Conservation (phyloP, 2,113 vertebrate genomes). For the Myrmecobius fasciatus region DNA sequence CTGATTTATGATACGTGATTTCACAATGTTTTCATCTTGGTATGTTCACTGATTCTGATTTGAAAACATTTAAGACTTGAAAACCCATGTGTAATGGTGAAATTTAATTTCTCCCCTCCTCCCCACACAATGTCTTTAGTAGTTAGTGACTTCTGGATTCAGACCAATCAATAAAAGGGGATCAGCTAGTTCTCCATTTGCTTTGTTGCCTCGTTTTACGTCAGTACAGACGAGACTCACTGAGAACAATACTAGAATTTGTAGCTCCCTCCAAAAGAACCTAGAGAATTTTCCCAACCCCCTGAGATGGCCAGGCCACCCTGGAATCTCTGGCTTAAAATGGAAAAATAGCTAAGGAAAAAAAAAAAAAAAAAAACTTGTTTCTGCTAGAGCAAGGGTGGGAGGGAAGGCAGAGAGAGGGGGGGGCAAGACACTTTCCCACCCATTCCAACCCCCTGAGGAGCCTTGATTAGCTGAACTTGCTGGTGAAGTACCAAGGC, state of each 20-base stretch:
- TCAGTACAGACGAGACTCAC: constrained; percentile 9
- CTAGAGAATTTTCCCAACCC: background rate
- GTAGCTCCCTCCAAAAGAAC: background rate
- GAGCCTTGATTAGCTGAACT: background rate
- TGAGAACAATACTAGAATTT: background rate
- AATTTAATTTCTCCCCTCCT: constrained; percentile 71
- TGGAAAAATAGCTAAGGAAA: background rate
- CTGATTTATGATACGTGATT: constrained; percentile 70
- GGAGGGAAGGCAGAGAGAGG: background rate
- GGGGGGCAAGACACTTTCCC: too few species aligned
- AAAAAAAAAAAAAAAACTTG: too few species aligned
- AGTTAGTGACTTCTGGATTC: constrained; percentile 90
- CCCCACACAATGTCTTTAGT: constrained; percentile 88
- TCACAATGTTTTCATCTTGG: constrained; percentile 76
- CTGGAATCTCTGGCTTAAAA: background rate
- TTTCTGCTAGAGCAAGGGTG: background rate
- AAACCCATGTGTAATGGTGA: constrained; percentile 87
- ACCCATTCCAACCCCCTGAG: too few species aligned
- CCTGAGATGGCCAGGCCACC: background rate
- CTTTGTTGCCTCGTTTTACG: constrained; percentile 54
- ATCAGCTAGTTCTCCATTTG: constrained; percentile 88
- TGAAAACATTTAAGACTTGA: constrained; percentile 87
- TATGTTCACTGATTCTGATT: constrained; percentile 77
- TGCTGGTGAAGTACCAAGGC: background rate
- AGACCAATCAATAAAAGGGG: constrained; percentile 93